Conservation (phyloP, 92 coral and sea anemone species). For the Montipora capitata region DNA sequence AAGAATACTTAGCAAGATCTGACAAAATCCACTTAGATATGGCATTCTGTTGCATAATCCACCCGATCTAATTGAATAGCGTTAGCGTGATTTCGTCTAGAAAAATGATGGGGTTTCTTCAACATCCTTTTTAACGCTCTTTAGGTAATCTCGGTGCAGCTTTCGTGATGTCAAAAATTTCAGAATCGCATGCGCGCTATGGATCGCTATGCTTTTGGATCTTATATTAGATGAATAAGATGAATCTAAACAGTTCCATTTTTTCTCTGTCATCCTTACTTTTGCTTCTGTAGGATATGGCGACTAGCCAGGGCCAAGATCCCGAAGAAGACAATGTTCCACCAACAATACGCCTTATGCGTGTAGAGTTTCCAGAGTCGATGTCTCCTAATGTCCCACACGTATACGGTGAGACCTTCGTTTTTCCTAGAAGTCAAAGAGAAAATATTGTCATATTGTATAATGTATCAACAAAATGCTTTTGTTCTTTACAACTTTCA, state of each 20-base stretch:
- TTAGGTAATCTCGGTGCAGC: too few species aligned
- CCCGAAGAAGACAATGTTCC: conserved; percentile 73
- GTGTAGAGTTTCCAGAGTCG: conserved; percentile 70
- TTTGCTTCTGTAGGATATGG: conserved; percentile 71
- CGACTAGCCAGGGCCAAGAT: conserved; percentile 96
- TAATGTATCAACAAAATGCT: too few species aligned
- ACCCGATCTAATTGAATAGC: background rate
- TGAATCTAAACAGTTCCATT: too few species aligned
- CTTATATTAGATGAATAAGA: too few species aligned
- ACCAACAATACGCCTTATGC: conserved; percentile 89
- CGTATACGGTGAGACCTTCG: conserved; percentile 43
- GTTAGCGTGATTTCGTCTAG: background rate
- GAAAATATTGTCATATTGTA: too few species aligned
- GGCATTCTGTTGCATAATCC: background rate
- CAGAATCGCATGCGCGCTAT: too few species aligned
- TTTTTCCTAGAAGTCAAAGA: conserved; percentile 34
- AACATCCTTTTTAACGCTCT: too few species aligned
- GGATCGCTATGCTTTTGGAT: too few species aligned
- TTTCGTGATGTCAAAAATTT: too few species aligned
- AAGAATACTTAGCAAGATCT: background rate
- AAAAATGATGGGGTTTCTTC: too few species aligned
- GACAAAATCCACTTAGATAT: background rate
- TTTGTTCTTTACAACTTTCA: too few species aligned
- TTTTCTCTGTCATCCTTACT: background rate
- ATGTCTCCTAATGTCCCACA: conserved; percentile 82